phyloP scores from a whole-genome alignment of 2,797 vertebrate species.

The Catharus ustulatus region DNA sequence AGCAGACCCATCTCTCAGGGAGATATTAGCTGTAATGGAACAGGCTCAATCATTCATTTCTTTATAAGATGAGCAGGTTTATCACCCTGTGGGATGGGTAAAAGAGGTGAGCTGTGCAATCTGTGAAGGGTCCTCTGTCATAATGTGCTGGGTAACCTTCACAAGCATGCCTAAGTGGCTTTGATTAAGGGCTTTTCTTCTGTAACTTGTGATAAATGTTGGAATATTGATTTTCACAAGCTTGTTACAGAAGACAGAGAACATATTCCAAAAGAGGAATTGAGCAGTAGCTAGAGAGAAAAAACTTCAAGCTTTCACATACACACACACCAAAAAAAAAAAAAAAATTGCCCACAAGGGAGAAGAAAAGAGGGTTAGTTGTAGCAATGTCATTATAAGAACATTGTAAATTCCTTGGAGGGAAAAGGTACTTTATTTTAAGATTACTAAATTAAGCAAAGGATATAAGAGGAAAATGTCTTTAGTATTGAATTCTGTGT shows the following conservation, averaged over 20 bases:
- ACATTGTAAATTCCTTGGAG: background rate
- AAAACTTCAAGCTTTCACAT: background rate
- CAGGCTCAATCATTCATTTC: slow-evolving; percentile 16
- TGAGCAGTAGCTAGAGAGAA: background rate
- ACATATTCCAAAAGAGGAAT: background rate
- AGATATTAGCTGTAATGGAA: background rate
- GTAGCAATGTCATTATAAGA: background rate
- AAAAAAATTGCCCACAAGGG: background rate
- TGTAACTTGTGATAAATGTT: background rate
- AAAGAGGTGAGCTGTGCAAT: background rate
- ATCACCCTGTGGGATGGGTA: background rate
- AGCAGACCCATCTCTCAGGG: background rate
- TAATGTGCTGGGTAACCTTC: background rate
- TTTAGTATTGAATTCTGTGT: background rate
- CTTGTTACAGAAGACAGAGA: background rate
- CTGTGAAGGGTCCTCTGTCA: background rate
- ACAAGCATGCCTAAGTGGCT: background rate
- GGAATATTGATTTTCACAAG: background rate
- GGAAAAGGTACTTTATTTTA: background rate
- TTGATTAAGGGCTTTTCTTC: slow-evolving; percentile 7
- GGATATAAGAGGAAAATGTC: background rate
- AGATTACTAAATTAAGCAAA: slow-evolving; percentile 1
- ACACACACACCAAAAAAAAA: accelerated
- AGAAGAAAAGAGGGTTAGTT: background rate
- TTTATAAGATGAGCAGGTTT: background rate